Percentiles rank a stretch among this genome's conserved stretches.
Conservation (phyloP, 2,797 vertebrate species). For the Gephyroberyx darwinii region DNA sequence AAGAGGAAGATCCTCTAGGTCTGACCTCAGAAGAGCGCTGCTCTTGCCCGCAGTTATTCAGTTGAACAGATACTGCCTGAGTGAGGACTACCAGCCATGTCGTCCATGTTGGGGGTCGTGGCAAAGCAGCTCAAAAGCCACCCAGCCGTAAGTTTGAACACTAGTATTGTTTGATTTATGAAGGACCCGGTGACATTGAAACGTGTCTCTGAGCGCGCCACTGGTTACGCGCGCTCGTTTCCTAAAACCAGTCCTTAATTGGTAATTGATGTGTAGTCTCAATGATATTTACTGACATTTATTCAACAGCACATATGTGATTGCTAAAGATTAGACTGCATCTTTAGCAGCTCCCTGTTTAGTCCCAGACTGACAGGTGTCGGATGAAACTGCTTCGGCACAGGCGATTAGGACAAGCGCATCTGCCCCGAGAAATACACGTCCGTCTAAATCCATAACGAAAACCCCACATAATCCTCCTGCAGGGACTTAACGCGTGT, state of each 20-base stretch:
- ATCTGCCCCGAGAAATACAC: neutral
- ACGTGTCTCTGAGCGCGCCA: conserved; percentile 13
- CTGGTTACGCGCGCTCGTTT: conserved; percentile 6
- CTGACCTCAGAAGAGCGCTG: conserved; percentile 2
- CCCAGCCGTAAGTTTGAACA: conserved; percentile 75
- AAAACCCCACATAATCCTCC: too few species aligned
- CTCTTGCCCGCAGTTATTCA: neutral
- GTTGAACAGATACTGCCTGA: neutral
- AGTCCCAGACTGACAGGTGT: neutral
- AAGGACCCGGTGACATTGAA: conserved; percentile 72
- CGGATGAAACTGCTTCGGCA: neutral
- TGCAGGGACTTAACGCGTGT: too few species aligned
- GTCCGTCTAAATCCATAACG: neutral
- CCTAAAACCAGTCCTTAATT: neutral
- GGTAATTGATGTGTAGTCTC: neutral
- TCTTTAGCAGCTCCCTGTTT: too few species aligned
- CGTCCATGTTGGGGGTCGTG: conserved; percentile 56
- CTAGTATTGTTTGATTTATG: neutral
- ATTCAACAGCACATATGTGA: too few species aligned
- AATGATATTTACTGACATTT: too few species aligned
- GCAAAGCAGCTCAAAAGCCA: conserved; percentile 78
- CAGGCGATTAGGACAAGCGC: neutral
- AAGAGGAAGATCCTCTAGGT: neutral
- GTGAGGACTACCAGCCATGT: conserved; percentile 42
- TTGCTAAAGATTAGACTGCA: too few species aligned